Evolutionary conservation across 30 jellyfish, hydroid and myxozoan genomes (phyloP).

Genomic region (Hydractinia symbiolongicarpus): DNA sequence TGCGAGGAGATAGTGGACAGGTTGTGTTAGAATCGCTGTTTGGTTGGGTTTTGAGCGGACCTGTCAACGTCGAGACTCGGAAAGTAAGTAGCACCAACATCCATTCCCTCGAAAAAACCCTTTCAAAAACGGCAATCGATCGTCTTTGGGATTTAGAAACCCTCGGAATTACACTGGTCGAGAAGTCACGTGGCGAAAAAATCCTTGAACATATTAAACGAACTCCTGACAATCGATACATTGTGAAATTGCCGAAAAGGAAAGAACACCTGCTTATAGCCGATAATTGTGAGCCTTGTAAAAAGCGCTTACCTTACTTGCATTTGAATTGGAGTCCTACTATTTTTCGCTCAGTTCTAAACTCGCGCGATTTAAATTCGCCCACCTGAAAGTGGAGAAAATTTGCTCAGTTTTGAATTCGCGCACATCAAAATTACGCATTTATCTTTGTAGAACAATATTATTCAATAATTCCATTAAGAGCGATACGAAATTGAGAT

Average conservation of each 20-base stretch:
- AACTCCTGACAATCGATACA: conserved; percentile 2
- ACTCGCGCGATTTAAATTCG: no score
- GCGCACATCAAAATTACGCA: no score
- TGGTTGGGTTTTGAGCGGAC: no score
- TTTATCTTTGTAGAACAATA: no score
- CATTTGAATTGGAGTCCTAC: no score
- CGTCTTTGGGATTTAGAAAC: conserved; percentile 9
- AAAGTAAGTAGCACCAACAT: not conserved
- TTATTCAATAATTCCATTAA: no score
- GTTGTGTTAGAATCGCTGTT: no score
- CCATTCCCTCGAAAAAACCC: not conserved
- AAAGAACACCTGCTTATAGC: not conserved
- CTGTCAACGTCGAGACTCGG: no score
- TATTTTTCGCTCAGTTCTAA: no score
- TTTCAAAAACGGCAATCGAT: not conserved
- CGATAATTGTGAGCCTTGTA: conserved; percentile 5
- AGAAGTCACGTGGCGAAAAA: conserved; percentile 8
- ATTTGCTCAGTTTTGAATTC: no score
- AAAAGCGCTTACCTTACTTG: conserved; percentile 2
- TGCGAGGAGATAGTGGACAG: not conserved
- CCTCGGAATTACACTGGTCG: conserved; percentile 1
- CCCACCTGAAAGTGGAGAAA: no score
- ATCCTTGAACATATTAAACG: not conserved
- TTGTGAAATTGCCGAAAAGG: not conserved
- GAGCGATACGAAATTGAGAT: no score